These are phyloP conservation scores for Hemicrepidius hirtus DNA, from an alignment of 2,888 invertebrate genomes.

Conservation along the genomic window DNA sequence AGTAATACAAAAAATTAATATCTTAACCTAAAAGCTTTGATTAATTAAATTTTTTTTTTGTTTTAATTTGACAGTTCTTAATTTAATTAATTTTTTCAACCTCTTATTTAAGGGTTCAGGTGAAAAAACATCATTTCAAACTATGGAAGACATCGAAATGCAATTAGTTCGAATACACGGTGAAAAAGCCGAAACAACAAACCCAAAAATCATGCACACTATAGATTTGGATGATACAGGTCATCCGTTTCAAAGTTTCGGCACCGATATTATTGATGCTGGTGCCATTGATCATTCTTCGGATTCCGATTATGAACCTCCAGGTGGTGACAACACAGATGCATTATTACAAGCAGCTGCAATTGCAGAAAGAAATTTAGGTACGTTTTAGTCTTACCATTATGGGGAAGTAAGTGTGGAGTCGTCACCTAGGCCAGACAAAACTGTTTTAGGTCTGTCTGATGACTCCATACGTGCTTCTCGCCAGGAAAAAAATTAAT, in stretches of 20 bases:
- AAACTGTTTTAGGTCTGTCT: too few species aligned
- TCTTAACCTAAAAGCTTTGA: background rate
- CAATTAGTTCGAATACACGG: slow-evolving; percentile 68
- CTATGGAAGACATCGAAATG: slow-evolving; percentile 69
- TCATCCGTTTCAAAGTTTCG: slow-evolving; percentile 57
- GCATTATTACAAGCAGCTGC: slow-evolving; percentile 61
- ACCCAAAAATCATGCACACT: slow-evolving; percentile 32
- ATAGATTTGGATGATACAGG: slow-evolving; percentile 50
- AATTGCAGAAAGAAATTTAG: slow-evolving; percentile 61
- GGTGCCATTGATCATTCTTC: slow-evolving; percentile 67
- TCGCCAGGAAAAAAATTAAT: slow-evolving; percentile 24
- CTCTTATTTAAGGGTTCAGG: too few species aligned
- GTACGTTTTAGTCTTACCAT: slow-evolving; percentile 28
- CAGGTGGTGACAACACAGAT: slow-evolving; percentile 56
- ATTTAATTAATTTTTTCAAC: too few species aligned
- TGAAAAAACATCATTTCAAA: slow-evolving; percentile 53
- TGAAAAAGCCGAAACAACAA: slow-evolving; percentile 40
- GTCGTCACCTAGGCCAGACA: too few species aligned
- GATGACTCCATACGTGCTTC: too few species aligned
- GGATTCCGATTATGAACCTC: slow-evolving; percentile 67
- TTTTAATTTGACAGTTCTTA: background rate
- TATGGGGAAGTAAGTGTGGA: too few species aligned
- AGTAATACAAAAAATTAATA: slow-evolving; percentile 35
- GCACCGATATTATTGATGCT: slow-evolving; percentile 63
- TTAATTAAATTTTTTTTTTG: background rate